A percentile compares a stretch with the other conserved stretches of the same genome.
Evolutionary conservation across 2,888 invertebrate genomes (phyloP).

Genomic region (Drosophila vallismaia): DNA sequence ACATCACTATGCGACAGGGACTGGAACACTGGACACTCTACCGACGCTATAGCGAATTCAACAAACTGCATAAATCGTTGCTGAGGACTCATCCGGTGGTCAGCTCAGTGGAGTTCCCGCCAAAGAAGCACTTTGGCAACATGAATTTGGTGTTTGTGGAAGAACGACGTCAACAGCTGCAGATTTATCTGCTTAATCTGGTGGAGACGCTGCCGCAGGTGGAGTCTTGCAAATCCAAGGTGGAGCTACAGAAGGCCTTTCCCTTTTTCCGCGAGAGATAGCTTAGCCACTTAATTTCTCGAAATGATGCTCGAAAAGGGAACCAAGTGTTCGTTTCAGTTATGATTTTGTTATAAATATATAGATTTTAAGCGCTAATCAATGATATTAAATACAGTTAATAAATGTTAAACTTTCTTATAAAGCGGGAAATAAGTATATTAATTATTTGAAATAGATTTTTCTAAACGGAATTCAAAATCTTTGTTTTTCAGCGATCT

Average conservation of each 20-base stretch:
- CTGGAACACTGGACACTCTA: constrained; percentile 98
- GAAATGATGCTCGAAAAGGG: constrained; percentile 36
- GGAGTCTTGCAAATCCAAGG: constrained; percentile 89
- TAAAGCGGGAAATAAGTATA: background rate
- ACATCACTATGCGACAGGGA: constrained; percentile 82
- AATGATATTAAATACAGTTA: constrained; percentile 53
- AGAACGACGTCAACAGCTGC: constrained; percentile 92
- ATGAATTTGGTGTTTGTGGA: constrained; percentile 95
- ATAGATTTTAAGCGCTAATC: background rate
- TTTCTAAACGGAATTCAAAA: background rate
- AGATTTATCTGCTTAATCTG: constrained; percentile 93
- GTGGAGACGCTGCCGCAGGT: constrained; percentile 92
- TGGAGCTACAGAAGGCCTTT: constrained; percentile 90
- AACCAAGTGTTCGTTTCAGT: constrained; percentile 52
- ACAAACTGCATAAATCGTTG: constrained; percentile 90
- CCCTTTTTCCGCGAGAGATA: constrained; percentile 92
- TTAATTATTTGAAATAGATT: too few relatives aligned
- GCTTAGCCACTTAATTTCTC: background rate
- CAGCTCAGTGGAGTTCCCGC: constrained; percentile 94
- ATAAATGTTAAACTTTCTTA: background rate
- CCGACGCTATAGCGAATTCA: constrained; percentile 96
- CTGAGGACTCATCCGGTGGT: constrained; percentile 93
- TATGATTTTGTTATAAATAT: constrained; percentile 41
- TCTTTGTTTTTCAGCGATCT: background rate
- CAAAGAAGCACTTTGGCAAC: constrained; percentile 96